Base-by-base conservation (phyloP, 2,113 vertebrate genomes). In the Emberiza fucata region DNA sequence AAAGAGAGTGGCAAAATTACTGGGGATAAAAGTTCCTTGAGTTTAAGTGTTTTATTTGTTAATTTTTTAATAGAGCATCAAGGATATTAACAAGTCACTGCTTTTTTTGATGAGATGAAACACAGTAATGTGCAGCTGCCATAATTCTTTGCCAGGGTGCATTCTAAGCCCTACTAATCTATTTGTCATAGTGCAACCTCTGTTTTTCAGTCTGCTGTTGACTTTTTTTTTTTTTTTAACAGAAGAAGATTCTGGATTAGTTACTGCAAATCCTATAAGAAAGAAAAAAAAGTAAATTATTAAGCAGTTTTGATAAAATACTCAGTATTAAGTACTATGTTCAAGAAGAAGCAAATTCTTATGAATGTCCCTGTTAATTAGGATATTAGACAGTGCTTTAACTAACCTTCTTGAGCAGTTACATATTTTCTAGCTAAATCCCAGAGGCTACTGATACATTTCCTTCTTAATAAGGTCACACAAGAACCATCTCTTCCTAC, bases 331-430 rank as follows among this genome's bases (percentile, higher is more conserved):
- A 85, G 47, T 91, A 85, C 64, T 93, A 92, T 31, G 94, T 96
- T 96, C 70, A 94, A 94, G 93, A 97, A 92, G 81, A 94, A 95
- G 91, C 28, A 91, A 94, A 97, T 98, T 97, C 89, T 86, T 97
- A 94, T 37, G 86, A 96, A 94, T 95, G 95, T 95, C 70, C 22
- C 60, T 48, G 37, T 94, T 98, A 97, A 98, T 98, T 98, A 96
- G 65, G 63, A 75, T 95, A 96, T 97, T 97, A 97, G 64, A 75
- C 82, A 95, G 88, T 91, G 73, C 71, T 97, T 93, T 96, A 97
- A 92, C 96, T 97, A 92, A 88, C 91, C 57, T 97, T 93, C 71
- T 91, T 91, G 54, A 22, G 83, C 47, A 81, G 79, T 93, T 60
- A 92, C 85, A 80, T 91, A 95, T 92, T 97, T 97, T 97, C 90